These are phyloP conservation scores for Morpho achilles DNA, from an alignment of 2,888 invertebrate genomes.

Conservation along the genomic window DNA sequence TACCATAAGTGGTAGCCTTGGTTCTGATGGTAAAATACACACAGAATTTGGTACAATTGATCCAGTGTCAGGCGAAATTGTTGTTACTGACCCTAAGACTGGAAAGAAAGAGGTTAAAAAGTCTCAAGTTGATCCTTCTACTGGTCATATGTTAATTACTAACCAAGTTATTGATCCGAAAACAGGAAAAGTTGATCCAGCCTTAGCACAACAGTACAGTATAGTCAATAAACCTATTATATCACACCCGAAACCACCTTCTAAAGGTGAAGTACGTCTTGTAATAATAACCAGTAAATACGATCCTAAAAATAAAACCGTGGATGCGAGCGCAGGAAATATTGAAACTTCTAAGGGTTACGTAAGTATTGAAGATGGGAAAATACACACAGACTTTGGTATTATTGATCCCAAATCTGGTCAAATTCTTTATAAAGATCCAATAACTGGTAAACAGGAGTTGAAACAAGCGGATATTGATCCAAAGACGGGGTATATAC, in stretches of 20 bases:
- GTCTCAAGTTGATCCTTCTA: conserved; percentile 73
- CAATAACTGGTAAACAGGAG: conserved; percentile 80
- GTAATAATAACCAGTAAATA: conserved; percentile 75
- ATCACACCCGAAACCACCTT: conserved; percentile 56
- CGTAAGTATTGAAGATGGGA: conserved; percentile 72
- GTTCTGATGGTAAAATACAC: conserved; percentile 67
- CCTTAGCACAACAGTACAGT: conserved; percentile 71
- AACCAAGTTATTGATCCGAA: conserved; percentile 77
- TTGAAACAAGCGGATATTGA: conserved; percentile 81
- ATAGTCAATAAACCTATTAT: conserved; percentile 66
- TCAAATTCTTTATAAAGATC: conserved; percentile 78
- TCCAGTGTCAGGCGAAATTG: conserved; percentile 78
- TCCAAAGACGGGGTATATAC: conserved; percentile 78
- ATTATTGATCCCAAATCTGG: conserved; percentile 81
- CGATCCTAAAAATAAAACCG: conserved; percentile 79
- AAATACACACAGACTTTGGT: conserved; percentile 80
- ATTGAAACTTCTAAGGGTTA: conserved; percentile 77
- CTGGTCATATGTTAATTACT: conserved; percentile 78
- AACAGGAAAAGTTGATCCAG: conserved; percentile 81
- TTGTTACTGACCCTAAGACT: conserved; percentile 63
- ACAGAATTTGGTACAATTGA: conserved; percentile 84
- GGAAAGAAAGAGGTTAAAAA: conserved; percentile 79
- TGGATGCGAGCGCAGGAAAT: conserved; percentile 75
- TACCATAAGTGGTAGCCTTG: conserved; percentile 80
- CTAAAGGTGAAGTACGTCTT: conserved; percentile 64